Conservation (phyloP, 1,140 invertebrate genomes). For the Apis florea region DNA sequence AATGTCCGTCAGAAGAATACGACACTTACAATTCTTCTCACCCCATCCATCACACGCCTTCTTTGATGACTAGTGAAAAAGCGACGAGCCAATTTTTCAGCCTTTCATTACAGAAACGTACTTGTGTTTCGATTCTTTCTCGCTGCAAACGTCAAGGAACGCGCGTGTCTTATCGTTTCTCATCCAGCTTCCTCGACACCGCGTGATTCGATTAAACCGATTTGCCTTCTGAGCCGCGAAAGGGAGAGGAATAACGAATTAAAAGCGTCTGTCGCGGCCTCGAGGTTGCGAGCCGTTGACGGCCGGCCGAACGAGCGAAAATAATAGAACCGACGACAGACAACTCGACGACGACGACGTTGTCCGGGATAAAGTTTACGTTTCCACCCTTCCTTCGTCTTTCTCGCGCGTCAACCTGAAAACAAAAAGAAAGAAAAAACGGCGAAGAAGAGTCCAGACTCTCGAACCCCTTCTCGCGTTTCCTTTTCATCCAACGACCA, state of each 20-base stretch:
- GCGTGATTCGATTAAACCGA: no score
- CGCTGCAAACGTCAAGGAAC: no score
- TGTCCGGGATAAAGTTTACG: conserved; percentile 77
- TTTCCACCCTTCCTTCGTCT: conserved; percentile 53
- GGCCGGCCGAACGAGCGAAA: conserved; percentile 69
- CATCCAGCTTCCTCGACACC: no score
- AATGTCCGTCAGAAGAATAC: not conserved
- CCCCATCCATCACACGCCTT: not conserved
- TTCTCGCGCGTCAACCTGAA: not conserved
- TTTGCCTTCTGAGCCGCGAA: no score
- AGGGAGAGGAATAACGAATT: conserved; percentile 67
- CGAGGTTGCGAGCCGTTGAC: conserved; percentile 54
- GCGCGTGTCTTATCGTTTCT: no score
- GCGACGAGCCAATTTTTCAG: no score
- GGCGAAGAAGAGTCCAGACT: no score
- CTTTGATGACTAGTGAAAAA: no score
- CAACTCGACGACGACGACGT: conserved; percentile 65
- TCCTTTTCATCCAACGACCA: no score
- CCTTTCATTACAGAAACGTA: no score
- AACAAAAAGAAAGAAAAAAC: not conserved
- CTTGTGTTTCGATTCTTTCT: no score
- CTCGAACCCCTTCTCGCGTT: no score
- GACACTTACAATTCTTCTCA: not conserved
- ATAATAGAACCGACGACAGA: conserved; percentile 77
- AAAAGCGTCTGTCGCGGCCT: conserved; percentile 67